Percentiles rank a stretch among this genome's conserved stretches.
Conservation (phyloP, 1,140 invertebrate species). For the Fopius arisanus region DNA sequence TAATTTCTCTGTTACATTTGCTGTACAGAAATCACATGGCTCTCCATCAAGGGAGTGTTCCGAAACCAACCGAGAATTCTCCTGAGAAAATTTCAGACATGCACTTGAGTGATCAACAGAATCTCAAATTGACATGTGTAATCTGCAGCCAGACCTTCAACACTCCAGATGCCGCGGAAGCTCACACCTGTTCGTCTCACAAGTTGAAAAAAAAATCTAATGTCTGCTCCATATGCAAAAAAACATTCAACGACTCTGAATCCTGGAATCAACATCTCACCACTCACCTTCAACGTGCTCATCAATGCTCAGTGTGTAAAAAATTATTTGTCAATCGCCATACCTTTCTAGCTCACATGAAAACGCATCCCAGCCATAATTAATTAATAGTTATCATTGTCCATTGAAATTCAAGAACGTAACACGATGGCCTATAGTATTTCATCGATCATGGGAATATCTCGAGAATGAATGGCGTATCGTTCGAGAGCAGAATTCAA, state of each 20-base stretch:
- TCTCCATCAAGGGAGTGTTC: constrained; percentile 38
- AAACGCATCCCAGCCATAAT: constrained; percentile 37
- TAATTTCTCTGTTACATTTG: constrained; percentile 4
- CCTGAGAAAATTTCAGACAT: constrained; percentile 19
- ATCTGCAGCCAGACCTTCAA: constrained; percentile 48
- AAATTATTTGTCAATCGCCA: constrained; percentile 51
- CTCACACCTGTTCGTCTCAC: constrained; percentile 30
- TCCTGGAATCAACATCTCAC: constrained; percentile 44
- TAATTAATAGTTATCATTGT: background rate
- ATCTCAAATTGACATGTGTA: constrained; percentile 48
- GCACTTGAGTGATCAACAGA: constrained; percentile 42
- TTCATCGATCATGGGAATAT: no score
- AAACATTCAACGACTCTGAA: constrained; percentile 35
- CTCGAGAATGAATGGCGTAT: no score
- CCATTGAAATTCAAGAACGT: no score
- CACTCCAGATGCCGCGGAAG: constrained; percentile 47
- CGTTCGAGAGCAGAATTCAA: no score
- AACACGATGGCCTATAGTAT: no score
- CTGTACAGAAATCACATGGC: constrained; percentile 42
- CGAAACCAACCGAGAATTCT: background rate
- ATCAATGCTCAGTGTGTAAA: constrained; percentile 46
- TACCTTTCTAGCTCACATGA: constrained; percentile 47
- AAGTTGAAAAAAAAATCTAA: constrained; percentile 33
- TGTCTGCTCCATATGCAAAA: constrained; percentile 48
- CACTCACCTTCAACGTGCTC: constrained; percentile 41